These are phyloP conservation scores for Cephus sareptanus DNA, from an alignment of 2,888 invertebrate species.

Conservation along the genomic window DNA sequence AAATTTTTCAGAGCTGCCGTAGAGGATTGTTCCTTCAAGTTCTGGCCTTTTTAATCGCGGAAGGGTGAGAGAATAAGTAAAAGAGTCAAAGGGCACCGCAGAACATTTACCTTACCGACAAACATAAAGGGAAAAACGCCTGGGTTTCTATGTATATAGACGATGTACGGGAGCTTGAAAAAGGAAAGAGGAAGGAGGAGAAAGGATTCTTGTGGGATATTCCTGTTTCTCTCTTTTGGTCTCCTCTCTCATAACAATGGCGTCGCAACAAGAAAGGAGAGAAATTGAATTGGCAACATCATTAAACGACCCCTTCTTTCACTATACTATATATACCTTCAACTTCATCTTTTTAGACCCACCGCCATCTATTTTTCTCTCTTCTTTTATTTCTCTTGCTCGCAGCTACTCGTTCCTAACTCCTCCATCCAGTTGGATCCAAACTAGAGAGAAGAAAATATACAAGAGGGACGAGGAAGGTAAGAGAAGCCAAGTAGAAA, in stretches of 20 bases:
- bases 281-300: slow-evolving; percentile 51
- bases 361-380: background rate
- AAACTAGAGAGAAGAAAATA: slow-evolving; percentile 22
- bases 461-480: slow-evolving; percentile 23
- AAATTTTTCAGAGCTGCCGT: background rate
- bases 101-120: background rate
- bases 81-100: background rate
- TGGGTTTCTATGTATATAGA: background rate
- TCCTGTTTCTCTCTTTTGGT: slow-evolving; percentile 16
- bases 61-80: background rate
- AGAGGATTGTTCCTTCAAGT: background rate
- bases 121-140: background rate
- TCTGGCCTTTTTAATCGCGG: background rate
- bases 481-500: slow-evolving; percentile 16
- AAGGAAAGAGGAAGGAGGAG: background rate
- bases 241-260: slow-evolving; percentile 17
- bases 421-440: background rate
- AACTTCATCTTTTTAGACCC: background rate
- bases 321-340: background rate
- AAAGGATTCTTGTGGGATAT: background rate
- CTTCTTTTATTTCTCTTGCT: background rate
- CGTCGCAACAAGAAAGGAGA: slow-evolving; percentile 15
- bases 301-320: slow-evolving; percentile 17
- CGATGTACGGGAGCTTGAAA: background rate
- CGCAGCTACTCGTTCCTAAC: background rate